A percentile compares a stretch with the other conserved stretches of the same genome.
phyloP scores from a whole-genome alignment of 2,113 vertebrate genomes.

The Neoarius graeffei region DNA sequence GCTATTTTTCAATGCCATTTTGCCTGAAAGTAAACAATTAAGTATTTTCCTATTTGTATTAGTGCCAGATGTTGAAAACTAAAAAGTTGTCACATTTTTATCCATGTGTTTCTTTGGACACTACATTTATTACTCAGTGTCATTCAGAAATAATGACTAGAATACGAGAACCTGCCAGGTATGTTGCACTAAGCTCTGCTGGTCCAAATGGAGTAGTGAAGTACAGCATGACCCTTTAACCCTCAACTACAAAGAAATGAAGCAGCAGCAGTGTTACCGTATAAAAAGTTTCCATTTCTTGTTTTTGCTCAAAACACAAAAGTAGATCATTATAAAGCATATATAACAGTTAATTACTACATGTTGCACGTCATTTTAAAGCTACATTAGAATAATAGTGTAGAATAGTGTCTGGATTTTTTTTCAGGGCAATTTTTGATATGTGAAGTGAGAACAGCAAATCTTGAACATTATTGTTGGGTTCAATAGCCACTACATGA shows the following conservation, averaged over 20 bases:
- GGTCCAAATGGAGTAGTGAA: conserved; percentile 47
- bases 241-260: conserved; percentile 50
- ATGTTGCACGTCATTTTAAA: conserved; percentile 11
- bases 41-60: conserved; percentile 5
- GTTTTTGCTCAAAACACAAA: not conserved
- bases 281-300: conserved; percentile 12
- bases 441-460: conserved; percentile 1
- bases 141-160: conserved; percentile 46
- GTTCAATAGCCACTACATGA: conserved; percentile 7
- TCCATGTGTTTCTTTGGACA: not conserved
- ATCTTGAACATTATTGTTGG: not conserved
- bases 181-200: conserved; percentile 73
- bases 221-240: conserved; percentile 74
- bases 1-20: not conserved
- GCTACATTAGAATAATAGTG: not conserved
- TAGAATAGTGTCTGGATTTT: conserved; percentile 3
- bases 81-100: not conserved
- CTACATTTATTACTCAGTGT: conserved; percentile 18
- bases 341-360: not conserved
- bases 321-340: conserved; percentile 20
- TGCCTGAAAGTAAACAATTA: not conserved
- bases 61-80: conserved; percentile 1
- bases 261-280: conserved; percentile 44
- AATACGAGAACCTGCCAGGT: conserved; percentile 66
- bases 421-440: conserved; percentile 32